Evolutionary conservation across 2,888 invertebrate species (phyloP), one percentile per base, ranked within the genome.

Genomic region (Tortrix viridana): DNA sequence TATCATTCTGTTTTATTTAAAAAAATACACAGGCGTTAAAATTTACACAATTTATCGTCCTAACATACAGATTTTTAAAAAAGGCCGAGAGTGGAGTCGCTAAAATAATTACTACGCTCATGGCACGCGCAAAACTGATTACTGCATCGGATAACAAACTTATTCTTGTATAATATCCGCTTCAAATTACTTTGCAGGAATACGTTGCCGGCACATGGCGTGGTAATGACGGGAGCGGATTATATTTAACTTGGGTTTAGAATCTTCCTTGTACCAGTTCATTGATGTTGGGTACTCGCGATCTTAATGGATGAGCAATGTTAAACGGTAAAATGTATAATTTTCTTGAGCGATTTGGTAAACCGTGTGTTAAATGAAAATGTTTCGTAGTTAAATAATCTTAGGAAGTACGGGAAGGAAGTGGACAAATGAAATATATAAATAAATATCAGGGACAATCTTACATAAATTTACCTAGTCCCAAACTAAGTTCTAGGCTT

Each of bases 81-180:
- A 71, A 72, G 65, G 70, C 65, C 60, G 65, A 48, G 70, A 68
- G 70, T 71, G 68, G 67, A 65, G 65, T 38, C 56, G 49, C 60
- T 72, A 69, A 72, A 70, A 65, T 71, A 70, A 73, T 78, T 71
- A 73, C 66, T 58, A 50, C 65, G 64, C 67, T 67, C 64, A 67
- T 71, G 67, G 67, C 65, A 62, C 50, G 53, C 49, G 48, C 55
- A 48, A 63, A 67, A 67, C 66, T 68, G 66, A 61, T 60, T 69
- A 65, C 56, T 58, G 23, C 46, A 50, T 22, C 47, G 20, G 38
- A 16, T 47, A 62, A 62, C 38, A 19, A 50, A 57, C 47, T 62
- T 57, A 52, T 61, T 16, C 19, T 22, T 22, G 37, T 22, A 59
- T 56, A 56, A 61, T 44, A 50, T 43, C 1, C 22, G 44, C 32